These are phyloP conservation scores for Protodeltote pygarga DNA, from an alignment of 2,888 invertebrate species.

Conservation along the genomic window DNA sequence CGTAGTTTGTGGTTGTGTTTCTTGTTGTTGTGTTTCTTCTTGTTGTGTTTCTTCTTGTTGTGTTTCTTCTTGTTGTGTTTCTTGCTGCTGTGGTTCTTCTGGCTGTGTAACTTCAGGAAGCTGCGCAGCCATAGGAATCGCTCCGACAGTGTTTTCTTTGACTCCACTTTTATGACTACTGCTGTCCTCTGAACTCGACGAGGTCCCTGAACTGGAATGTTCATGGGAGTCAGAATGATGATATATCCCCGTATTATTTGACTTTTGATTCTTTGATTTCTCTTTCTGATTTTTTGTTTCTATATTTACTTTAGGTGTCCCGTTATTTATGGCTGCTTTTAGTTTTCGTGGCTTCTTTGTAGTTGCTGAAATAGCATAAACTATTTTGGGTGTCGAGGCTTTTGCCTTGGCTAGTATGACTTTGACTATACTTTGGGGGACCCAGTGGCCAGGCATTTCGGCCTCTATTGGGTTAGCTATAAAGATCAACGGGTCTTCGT, in stretches of 20 bases:
- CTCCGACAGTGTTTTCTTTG: too few relatives aligned
- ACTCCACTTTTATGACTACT: too few relatives aligned
- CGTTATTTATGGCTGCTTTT: too few relatives aligned
- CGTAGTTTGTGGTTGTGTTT: not conserved
- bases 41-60: not conserved
- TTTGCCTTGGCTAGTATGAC: constrained; percentile 14
- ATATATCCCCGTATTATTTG: too few relatives aligned
- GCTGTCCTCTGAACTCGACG: too few relatives aligned
- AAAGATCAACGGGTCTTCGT: constrained; percentile 59
- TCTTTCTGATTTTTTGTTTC: not conserved
- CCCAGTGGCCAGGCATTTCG: constrained; percentile 67
- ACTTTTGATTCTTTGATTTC: not conserved
- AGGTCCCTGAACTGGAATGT: too few relatives aligned
- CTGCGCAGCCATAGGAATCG: too few relatives aligned
- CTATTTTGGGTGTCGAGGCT: not conserved
- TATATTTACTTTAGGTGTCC: not conserved
- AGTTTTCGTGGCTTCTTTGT: not conserved
- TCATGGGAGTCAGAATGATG: too few relatives aligned
- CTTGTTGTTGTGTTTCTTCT: not conserved
- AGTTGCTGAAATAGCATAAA: not conserved
- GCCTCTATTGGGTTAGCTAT: constrained; percentile 68
- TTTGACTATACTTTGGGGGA: constrained; percentile 63
- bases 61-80: not conserved
- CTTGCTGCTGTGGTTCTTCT: not conserved
- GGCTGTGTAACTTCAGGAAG: not conserved